Evolutionary conservation across 2,797 vertebrate genomes (phyloP).

Genomic region (Poecilia picta): DNA sequence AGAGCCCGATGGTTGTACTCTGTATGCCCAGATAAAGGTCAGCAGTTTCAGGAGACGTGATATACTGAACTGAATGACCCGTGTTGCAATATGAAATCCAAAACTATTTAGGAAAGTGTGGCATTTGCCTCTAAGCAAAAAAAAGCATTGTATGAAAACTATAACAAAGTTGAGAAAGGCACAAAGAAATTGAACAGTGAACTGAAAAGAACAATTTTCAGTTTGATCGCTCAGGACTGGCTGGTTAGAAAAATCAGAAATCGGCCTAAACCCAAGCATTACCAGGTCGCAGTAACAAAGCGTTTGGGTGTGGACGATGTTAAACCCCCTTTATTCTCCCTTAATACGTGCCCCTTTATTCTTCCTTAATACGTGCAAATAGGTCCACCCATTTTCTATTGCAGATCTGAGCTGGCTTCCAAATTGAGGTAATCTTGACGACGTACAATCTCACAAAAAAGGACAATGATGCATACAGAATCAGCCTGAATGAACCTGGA

Average conservation of each 20-base stretch:
- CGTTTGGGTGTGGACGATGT: not conserved
- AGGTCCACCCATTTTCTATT: not conserved
- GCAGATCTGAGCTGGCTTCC: not conserved
- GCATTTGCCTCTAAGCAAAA: constrained; percentile 13
- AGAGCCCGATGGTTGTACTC: constrained; percentile 39
- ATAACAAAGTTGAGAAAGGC: not conserved
- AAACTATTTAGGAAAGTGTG: constrained; percentile 6
- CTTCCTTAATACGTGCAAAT: not conserved
- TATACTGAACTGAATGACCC: constrained; percentile 61
- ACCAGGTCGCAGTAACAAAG: not conserved
- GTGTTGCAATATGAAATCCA: constrained; percentile 14
- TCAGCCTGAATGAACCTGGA: not conserved
- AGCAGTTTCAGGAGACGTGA: constrained; percentile 52
- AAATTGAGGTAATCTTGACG: not conserved
- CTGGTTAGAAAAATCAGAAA: not conserved
- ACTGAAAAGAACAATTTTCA: not conserved
- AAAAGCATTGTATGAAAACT: not conserved
- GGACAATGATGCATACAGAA: not conserved
- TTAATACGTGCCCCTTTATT: not conserved
- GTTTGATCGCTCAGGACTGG: not conserved
- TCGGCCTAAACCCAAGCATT: not conserved
- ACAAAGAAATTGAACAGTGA: not conserved
- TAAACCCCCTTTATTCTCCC: not conserved
- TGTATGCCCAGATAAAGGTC: constrained; percentile 61
- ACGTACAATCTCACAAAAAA: not conserved